These are phyloP conservation scores for Scaptomyza parva DNA, from an alignment of 2,888 invertebrate genomes.

Conservation along the genomic window DNA sequence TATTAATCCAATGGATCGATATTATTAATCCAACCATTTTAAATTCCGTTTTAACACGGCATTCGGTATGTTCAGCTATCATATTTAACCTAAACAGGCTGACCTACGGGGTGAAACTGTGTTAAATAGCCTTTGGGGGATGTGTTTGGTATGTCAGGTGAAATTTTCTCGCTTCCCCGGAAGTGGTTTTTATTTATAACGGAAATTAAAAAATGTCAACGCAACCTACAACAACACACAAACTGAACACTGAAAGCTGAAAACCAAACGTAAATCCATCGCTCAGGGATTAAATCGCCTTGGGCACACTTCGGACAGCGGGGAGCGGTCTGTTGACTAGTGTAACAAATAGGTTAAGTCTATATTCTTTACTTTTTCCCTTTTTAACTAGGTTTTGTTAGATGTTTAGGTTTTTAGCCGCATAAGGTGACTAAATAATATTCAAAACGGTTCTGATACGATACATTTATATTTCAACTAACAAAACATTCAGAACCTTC, in stretches of 20 bases:
- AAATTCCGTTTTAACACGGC: too few species aligned
- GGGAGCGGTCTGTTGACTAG: too few species aligned
- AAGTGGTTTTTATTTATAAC: conserved; percentile 77
- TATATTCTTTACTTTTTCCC: too few species aligned
- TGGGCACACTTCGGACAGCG: too few species aligned
- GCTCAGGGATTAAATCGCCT: conserved; percentile 60
- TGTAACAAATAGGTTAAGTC: too few species aligned
- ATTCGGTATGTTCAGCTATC: background rate
- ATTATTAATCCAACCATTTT: background rate
- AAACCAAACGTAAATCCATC: conserved; percentile 5
- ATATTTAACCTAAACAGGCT: background rate
- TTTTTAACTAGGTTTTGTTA: too few species aligned
- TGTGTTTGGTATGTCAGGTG: conserved; percentile 19
- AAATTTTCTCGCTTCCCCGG: conserved; percentile 31
- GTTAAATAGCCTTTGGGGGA: conserved; percentile 13
- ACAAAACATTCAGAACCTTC: too few species aligned
- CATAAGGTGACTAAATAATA: too few species aligned
- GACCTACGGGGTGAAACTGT: conserved; percentile 15
- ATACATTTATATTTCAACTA: too few species aligned
- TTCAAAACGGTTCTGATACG: too few species aligned
- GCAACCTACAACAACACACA: conserved; percentile 15
- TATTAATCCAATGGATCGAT: too few species aligned
- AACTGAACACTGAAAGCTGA: background rate
- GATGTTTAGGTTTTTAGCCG: too few species aligned
- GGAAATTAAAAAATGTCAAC: conserved; percentile 78